Percentiles rank a stretch among this genome's conserved stretches.
Conservation (phyloP, 2,888 invertebrate genomes). For the Listrodromus nycthemerus region DNA sequence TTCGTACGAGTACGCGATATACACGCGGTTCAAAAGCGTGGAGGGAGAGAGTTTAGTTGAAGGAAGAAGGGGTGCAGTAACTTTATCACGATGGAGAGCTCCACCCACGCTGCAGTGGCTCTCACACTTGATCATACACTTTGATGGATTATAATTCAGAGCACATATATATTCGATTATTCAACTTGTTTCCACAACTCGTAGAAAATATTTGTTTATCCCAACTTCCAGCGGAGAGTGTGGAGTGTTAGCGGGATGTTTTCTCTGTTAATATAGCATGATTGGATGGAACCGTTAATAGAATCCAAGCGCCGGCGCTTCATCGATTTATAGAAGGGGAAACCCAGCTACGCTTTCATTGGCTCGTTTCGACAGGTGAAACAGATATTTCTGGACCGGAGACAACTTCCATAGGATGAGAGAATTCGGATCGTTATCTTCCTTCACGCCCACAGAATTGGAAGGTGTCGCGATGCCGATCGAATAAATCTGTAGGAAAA, state of each 20-base stretch:
- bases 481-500: not conserved
- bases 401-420: not conserved
- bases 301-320: not conserved
- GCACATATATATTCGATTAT: not conserved
- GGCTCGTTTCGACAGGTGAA: slow-evolving; percentile 6
- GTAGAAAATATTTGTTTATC: not conserved
- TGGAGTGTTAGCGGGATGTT: not conserved
- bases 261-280: not conserved
- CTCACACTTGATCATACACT: slow-evolving; percentile 36
- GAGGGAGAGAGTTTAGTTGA: slow-evolving; percentile 16
- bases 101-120: slow-evolving; percentile 62
- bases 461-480: not conserved
- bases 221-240: too few species aligned
- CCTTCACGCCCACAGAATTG: not conserved
- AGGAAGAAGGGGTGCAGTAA: slow-evolving; percentile 37
- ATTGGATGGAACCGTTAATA: not conserved
- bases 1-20: not conserved
- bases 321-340: not conserved
- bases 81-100: slow-evolving; percentile 47
- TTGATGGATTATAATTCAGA: not conserved
- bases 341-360: not conserved
- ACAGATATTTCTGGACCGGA: slow-evolving; percentile 14
- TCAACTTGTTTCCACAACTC: not conserved
- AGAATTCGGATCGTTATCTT: not conserved
- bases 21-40: not conserved